Conservation (phyloP, 92 coral and sea anemone genomes). For the Heteractis magnifica region DNA sequence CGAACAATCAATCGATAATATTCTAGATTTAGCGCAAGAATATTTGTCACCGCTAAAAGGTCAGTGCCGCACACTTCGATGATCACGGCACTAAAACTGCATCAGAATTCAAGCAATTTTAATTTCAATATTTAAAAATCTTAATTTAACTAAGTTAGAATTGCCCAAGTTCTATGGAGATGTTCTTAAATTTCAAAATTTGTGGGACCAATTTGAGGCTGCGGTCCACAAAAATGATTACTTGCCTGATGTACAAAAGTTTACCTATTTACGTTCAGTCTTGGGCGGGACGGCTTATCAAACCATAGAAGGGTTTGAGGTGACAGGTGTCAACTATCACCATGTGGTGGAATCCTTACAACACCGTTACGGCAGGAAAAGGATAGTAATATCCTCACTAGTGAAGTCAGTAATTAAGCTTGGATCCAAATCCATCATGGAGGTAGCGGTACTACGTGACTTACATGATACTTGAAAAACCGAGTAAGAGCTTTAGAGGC, state of each 20-base stretch:
- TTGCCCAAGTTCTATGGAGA: conserved; percentile 37
- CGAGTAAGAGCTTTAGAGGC: conserved; percentile 27
- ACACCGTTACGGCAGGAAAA: conserved; percentile 21
- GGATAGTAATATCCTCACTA: conserved; percentile 31
- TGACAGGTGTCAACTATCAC: not conserved
- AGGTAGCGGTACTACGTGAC: conserved; percentile 23
- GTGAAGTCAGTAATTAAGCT: conserved; percentile 33
- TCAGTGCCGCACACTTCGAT: not conserved
- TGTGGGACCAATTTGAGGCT: conserved; percentile 26
- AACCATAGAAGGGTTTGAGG: conserved; percentile 23
- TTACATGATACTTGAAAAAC: conserved; percentile 40
- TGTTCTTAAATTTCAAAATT: conserved; percentile 27
- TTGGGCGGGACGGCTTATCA: conserved; percentile 23
- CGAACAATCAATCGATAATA: conserved; percentile 17
- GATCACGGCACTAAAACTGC: not conserved
- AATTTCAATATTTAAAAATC: no score
- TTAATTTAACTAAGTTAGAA: conserved; percentile 26
- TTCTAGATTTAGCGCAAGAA: conserved; percentile 8
- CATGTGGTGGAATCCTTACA: not conserved
- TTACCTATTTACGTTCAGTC: conserved; percentile 28
- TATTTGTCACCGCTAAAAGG: not conserved
- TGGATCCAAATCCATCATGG: conserved; percentile 7
- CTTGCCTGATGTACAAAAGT: conserved; percentile 33
- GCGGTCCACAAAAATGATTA: conserved; percentile 40
- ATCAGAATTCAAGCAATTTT: conserved; percentile 5